Percentiles rank a stretch among this genome's conserved stretches.
Conservation (phyloP, 2,888 invertebrate genomes). For the Lasioglossum pauxillum region DNA sequence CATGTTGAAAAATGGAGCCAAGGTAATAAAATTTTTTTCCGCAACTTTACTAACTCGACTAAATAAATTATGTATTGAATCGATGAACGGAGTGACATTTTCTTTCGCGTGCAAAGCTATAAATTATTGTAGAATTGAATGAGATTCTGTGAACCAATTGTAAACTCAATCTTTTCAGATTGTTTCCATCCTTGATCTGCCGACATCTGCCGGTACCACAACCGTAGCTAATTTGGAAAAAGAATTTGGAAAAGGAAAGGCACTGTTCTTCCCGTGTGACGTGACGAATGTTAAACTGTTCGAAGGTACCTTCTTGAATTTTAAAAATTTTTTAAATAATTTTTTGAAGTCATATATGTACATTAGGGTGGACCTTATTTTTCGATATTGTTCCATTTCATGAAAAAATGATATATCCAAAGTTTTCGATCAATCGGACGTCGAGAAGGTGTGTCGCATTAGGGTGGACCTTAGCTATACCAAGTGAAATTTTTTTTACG, state of each 20-base stretch:
- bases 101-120: too few species aligned
- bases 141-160: neutral
- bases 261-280: conserved; percentile 85
- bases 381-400: too few species aligned
- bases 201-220: conserved; percentile 82
- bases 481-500: too few species aligned
- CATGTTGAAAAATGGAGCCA: conserved; percentile 57
- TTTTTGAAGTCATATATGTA: neutral
- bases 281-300: conserved; percentile 84
- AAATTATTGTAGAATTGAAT: too few species aligned
- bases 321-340: neutral
- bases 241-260: conserved; percentile 84
- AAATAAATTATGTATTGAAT: neutral
- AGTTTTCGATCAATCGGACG: too few species aligned
- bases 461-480: too few species aligned
- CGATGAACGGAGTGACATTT: neutral
- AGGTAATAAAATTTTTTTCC: conserved; percentile 62
- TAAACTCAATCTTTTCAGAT: conserved; percentile 47
- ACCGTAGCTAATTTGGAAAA: conserved; percentile 83
- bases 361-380: too few species aligned
- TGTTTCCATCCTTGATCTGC: conserved; percentile 82
- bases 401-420: too few species aligned
- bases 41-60: neutral
- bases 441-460: too few species aligned
- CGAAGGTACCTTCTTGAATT: conserved; percentile 74